Evolutionary conservation across 2,797 vertebrate genomes (phyloP), one percentile per base, ranked within the genome.

Genomic region (Tokudaia tokunoshimensis): DNA sequence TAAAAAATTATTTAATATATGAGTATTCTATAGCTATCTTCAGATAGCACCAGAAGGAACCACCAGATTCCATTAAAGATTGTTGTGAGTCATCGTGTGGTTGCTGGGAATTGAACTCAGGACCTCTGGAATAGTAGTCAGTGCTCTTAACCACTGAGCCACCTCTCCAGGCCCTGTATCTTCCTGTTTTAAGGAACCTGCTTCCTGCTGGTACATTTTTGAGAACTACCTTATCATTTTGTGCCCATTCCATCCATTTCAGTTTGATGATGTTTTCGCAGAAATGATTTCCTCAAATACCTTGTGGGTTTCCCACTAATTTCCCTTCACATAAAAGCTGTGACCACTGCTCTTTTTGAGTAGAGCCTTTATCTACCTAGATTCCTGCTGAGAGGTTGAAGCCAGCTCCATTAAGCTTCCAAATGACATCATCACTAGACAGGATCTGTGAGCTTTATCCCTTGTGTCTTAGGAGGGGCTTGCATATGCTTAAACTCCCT

Each of bases 241-340:
- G 11, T n/a, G 59, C 3, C 47, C 29, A 63, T 94, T 90, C 80
- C 75, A 57, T 70, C 55, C 34, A 67, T 70, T 96, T 93, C 72
- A 37, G 41, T 78, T 44, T 85, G 79, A 19, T 79, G 70, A 31
- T 86, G 61, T n/a, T 70, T 41, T 67, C 13, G 9, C 76, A 11
- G 24, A 95, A 95, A 70, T 52, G 65, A 41, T 81, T 92, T 92
- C 74, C 61, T 82, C 78, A 94, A 81, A 57, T 89, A 78, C 14
- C 70, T 24, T 89, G 47, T 90, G 80, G 63, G 76, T 81, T 74
- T 84, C 92, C 84, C 91, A 44, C 82, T 59, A 81, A 88, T 88
- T 88, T 93, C 59, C n/a, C 47, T 89, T 84, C 67, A 57, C 61
- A 52, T 37, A 37, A 90, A 70, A 95, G 75, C 52, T 78, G 74